Evolutionary conservation across 2,888 invertebrate genomes (phyloP), one percentile per base, ranked within the genome.

Genomic region (Agrochola macilenta): DNA sequence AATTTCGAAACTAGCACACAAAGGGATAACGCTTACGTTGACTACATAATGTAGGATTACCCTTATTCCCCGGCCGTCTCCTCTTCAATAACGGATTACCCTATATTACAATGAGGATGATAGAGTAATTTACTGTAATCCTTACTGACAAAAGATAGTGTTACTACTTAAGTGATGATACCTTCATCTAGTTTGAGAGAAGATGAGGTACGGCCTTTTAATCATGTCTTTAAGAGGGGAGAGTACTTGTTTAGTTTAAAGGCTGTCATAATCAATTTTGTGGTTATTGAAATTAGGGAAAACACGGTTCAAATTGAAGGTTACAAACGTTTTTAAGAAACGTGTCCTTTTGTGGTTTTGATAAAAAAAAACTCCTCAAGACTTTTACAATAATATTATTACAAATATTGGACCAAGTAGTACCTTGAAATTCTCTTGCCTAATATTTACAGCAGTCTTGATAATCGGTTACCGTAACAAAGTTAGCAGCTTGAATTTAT

Each of bases 21-120:
- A 82, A 87, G 79, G 85, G 82, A 81, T 85, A 78, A 78, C 72
- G 75, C 63, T 79, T 71, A 81, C 69, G 58, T 79, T 64, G 58
- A 52, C 74, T 73, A 63, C 69, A 68, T 85, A 83, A 88, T 81
- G 69, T 74, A 30, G 75, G 87, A 88, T 88, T 88, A 87, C 73
- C 88, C 85, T 82, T 79, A 81, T 87, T 88, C 76, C 74, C 65
- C 57, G 58, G 30, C 61, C 79, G 81, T 68, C 57, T 81, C 63
- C 52, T 81, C 63, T 70, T 66, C 81, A 81, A 77, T 84, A 77
- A 79, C 60, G 76, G 87, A 84, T 88, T 88, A 88, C 79, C 87
- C 84, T 87, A 78, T 87, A 81, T 88, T 69, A 79, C 60, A 72
- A 73, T 74, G 57, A 78, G 80, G 82, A 81, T 85, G 80, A 87